A percentile compares a stretch with the other conserved stretches of the same genome.
Evolutionary conservation across 2,888 invertebrate species (phyloP).

Genomic region (Dryocosmus kuriphilus): DNA sequence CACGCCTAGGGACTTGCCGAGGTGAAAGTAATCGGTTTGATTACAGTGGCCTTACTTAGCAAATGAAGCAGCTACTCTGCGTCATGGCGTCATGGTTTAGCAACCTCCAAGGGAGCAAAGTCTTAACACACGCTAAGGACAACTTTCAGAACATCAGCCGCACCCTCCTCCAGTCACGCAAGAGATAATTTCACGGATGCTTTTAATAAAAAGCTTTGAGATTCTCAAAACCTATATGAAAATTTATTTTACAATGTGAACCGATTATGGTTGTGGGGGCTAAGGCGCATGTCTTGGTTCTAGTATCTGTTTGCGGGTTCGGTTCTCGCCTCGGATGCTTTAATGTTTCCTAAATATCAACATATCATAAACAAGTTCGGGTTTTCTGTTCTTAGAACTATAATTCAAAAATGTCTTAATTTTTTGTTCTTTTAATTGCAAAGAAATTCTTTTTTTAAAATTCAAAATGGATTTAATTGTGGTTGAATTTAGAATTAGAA

Average conservation of each 20-base stretch:
- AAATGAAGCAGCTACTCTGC: constrained; percentile 56
- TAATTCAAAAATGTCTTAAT: no score
- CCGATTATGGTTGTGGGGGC: not conserved
- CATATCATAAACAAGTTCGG: no score
- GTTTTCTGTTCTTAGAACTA: no score
- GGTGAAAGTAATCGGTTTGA: constrained; percentile 38
- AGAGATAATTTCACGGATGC: constrained; percentile 48
- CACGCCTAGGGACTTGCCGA: constrained; percentile 13
- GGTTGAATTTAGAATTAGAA: no score
- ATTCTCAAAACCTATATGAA: not conserved
- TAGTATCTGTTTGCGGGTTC: no score
- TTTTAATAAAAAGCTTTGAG: not conserved
- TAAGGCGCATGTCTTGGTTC: not conserved
- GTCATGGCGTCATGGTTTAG: constrained; percentile 39
- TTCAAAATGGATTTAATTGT: no score
- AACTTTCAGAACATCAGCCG: constrained; percentile 56
- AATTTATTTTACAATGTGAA: not conserved
- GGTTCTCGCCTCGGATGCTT: no score
- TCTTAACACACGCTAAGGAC: constrained; percentile 65
- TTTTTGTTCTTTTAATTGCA: no score
- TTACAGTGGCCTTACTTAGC: constrained; percentile 56
- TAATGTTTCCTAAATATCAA: no score
- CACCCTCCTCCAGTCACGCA: constrained; percentile 69
- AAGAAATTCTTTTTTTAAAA: no score
- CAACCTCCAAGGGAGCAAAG: constrained; percentile 55